Base-by-base conservation (phyloP, 2,797 vertebrate genomes). In the Tokudaia tokunoshimensis region DNA sequence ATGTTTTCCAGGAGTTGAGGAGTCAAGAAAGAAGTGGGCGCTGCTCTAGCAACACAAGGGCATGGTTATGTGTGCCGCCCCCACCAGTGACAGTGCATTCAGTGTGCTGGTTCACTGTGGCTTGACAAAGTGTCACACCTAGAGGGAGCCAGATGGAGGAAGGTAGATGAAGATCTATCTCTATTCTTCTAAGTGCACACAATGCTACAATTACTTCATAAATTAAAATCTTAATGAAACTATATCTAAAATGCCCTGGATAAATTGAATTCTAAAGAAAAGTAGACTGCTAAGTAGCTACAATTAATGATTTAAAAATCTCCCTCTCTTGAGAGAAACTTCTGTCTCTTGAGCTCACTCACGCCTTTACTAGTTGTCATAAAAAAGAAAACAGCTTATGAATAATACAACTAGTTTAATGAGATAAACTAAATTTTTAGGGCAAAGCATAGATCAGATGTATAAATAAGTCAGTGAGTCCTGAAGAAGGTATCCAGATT, bases 181-280 rank as follows among this genome's bases (percentile, higher is more conserved):
- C 37, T 79, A 79, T 52, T 79, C 57, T 72, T 52, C 52, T 47
- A 86, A 55, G 63, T 52, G 59, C 29, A 89, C 10, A 11, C 79
- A 2, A 34, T 19, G n/a, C 50, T 88, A 44, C 70, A 75, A 44
- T 44, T 57, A 31, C 70, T 74, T 57, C 57, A 86, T 87, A 94
- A 84, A 84, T 78, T 50, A 74, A 89, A 72, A 52, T 26, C 67
- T 87, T 67, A 79, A 72, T 55, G 63, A 85, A 87, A 72, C 14
- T 72, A 41, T 29, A 55, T 22, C 34, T 87, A 50, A 72, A 17
- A 57, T 59, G 31, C 52, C 22, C 10, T 82, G 72, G 67, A 26
- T 75, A 94, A 85, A 76, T 70, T n/a, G 24, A 63, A 91, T 89
- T 93, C 59, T 92, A 65, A 92, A 78, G 79, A 92, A 94, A 91